Base-by-base conservation (phyloP, 2,797 vertebrate genomes). In the Liparis tanakae region DNA sequence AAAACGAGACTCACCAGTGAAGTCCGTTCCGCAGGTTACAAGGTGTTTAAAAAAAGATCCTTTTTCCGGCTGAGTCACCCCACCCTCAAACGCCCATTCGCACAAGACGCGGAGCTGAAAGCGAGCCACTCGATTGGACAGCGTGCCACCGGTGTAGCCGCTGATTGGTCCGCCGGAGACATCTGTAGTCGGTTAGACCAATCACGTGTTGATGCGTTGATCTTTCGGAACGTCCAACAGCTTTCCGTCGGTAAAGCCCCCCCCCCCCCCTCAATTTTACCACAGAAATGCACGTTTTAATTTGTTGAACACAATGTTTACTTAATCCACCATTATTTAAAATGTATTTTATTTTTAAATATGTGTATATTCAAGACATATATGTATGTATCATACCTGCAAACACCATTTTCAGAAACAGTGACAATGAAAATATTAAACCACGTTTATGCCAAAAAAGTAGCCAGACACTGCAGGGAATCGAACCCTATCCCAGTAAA, bases 51-150 rank as follows among this genome's bases (percentile, higher is more conserved):
- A 75, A 30, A 88, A 72, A 68, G 66, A 86, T 79, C 68, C n/a
- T 53, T 92, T 94, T 93, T 93, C 91, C 87, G 90, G 87, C 90
- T 89, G 87, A 91, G 85, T 93, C 88, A 92, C 93, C 89, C 88
- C 94, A 93, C 93, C 94, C 93, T 92, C 91, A 72, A 85, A 87
- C 80, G 81, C 87, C 82, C 84, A 64, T 83, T 79, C 79, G 57
- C 51, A 20, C 53, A 41, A 36, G 33, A 36, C 72, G 75, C 36
- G 67, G 72, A 81, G 67, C 17, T 0, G 8, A 72, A 10, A 62
- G 34, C 25, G 25, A 17, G 9, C 1, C n/a, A 25, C 8, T 60
- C 82, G 85, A 91, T 90, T 93, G 88, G 91, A 50, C 70, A 13
- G 4, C 0, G 7, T 4, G 0, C 61, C 84, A 87, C 37, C 88